These are phyloP conservation scores for Neogale vison DNA, from an alignment of 2,113 vertebrate genomes.

Conservation along the genomic window DNA sequence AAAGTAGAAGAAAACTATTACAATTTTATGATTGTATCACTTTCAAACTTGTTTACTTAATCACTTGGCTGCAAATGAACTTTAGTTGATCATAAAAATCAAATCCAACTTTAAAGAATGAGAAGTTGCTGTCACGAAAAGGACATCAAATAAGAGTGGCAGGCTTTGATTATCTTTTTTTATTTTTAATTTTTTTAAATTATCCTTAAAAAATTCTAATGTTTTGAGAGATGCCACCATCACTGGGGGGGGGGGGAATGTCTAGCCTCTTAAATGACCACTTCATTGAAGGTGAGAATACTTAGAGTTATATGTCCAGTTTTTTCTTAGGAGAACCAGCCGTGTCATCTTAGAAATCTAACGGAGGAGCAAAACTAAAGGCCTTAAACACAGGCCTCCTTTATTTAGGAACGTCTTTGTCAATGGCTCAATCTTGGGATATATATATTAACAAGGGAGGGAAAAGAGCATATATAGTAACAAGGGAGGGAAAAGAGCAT, in stretches of 20 bases:
- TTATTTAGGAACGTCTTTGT: not conserved
- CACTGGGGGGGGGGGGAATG: not conserved
- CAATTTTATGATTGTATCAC: not conserved
- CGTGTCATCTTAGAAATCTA: not conserved
- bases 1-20: not conserved
- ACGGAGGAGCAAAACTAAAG: not conserved
- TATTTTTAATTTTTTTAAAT: not conserved
- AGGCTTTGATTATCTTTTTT: not conserved
- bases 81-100: constrained; percentile 20
- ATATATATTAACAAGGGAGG: too few relatives aligned
- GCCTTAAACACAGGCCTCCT: not conserved
- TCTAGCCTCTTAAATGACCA: not conserved
- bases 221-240: not conserved
- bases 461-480: too few relatives aligned
- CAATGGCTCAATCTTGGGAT: not conserved
- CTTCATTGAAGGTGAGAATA: not conserved
- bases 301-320: not conserved
- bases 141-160: not conserved
- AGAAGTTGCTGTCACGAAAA: not conserved
- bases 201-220: not conserved
- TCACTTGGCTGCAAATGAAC: not conserved
- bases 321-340: not conserved
- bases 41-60: not conserved
- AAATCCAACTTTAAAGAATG: not conserved
- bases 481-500: too few relatives aligned